These are phyloP conservation scores for Wasmannia auropunctata DNA, from an alignment of 1,140 invertebrate species.

Conservation along the genomic window DNA sequence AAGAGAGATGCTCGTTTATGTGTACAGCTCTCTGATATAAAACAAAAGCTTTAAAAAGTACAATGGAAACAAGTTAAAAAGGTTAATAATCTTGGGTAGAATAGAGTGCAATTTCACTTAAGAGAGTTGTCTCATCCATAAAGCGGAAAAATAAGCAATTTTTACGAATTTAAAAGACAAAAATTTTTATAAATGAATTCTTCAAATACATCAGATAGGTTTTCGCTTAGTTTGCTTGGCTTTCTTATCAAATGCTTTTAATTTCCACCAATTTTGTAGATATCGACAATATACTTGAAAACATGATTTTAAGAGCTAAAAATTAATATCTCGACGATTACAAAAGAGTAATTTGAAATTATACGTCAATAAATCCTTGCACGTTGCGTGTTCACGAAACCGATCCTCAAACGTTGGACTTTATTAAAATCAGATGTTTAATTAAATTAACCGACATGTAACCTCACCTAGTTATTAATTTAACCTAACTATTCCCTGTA, in stretches of 20 bases:
- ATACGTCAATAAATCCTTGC: neutral
- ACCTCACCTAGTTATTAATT: neutral
- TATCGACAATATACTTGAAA: neutral
- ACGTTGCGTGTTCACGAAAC: slow-evolving; percentile 7
- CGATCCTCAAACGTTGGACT: neutral
- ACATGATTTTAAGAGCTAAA: neutral
- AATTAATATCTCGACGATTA: neutral
- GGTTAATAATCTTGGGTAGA: neutral
- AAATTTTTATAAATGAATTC: neutral
- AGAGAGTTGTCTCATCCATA: neutral
- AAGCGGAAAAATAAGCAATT: neutral
- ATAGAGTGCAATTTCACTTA: neutral
- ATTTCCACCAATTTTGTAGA: neutral
- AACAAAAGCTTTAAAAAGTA: neutral
- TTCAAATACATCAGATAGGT: neutral
- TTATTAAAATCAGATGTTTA: neutral
- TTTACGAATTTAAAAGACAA: neutral
- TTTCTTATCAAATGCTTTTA: neutral
- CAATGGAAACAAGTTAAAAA: neutral
- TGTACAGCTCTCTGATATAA: neutral
- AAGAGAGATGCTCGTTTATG: neutral
- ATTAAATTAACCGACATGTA: neutral
- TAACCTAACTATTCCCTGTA: slow-evolving; percentile 12
- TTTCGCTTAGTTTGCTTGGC: neutral
- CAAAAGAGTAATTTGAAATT: neutral